phyloP scores from a whole-genome alignment of 2,797 vertebrate species.

The Melanotaenia nigrans region DNA sequence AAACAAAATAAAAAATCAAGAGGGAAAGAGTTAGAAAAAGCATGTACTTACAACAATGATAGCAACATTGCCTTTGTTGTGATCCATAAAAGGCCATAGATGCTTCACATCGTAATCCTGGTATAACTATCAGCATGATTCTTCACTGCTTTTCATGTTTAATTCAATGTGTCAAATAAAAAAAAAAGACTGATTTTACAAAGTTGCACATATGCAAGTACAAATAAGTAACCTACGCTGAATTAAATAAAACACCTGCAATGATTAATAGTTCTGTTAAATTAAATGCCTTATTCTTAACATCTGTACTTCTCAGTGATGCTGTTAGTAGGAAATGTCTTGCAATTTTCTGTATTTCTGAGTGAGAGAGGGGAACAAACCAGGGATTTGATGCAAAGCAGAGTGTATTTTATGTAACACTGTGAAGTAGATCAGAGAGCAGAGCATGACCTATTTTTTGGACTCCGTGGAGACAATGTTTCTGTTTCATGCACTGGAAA shows the following conservation, averaged over 20 bases:
- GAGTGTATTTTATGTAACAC: conserved; percentile 76
- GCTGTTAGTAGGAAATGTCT: conserved; percentile 12
- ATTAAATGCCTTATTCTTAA: neutral
- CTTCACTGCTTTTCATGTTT: conserved; percentile 26
- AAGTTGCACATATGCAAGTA: conserved; percentile 19
- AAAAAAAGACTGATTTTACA: conserved; percentile 19
- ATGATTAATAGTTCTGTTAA: neutral
- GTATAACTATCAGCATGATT: conserved; percentile 19
- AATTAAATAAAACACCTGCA: neutral
- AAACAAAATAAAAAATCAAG: conserved; percentile 6
- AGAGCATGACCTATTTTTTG: conserved; percentile 79
- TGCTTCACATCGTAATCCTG: conserved; percentile 17
- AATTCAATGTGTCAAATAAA: conserved; percentile 36
- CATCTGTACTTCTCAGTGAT: neutral
- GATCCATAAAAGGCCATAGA: conserved; percentile 25
- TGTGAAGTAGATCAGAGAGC: conserved; percentile 75
- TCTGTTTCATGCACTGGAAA: conserved; percentile 70
- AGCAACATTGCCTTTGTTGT: conserved; percentile 13
- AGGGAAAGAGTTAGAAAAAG: neutral
- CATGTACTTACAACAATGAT: neutral
- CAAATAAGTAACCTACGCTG: conserved; percentile 10
- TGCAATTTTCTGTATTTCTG: conserved; percentile 35
- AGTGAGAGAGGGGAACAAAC: conserved; percentile 41
- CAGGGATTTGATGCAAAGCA: conserved; percentile 62
- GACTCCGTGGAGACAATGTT: conserved; percentile 73